These are phyloP conservation scores for Plebejus argus DNA, from an alignment of 2,888 invertebrate species.

Conservation along the genomic window DNA sequence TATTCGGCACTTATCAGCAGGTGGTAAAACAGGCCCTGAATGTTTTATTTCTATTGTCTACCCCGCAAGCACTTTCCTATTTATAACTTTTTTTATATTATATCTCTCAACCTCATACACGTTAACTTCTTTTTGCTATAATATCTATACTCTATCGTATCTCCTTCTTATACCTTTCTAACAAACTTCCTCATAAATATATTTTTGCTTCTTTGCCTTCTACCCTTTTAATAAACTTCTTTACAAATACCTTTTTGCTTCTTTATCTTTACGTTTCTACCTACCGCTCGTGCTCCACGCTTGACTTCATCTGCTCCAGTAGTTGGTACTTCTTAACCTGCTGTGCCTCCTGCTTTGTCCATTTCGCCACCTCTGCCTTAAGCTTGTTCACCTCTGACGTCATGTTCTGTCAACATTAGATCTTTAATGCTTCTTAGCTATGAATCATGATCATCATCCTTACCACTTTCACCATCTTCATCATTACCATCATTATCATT, in stretches of 20 bases:
- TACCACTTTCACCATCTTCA: not conserved
- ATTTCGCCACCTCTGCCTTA: constrained; percentile 73
- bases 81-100: not conserved
- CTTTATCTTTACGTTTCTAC: not conserved
- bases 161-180: too few relatives aligned
- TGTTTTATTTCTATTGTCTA: too few relatives aligned
- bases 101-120: too few relatives aligned
- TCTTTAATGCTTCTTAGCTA: not conserved
- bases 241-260: too few relatives aligned
- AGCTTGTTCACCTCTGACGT: constrained; percentile 68
- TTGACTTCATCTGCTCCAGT: constrained; percentile 58
- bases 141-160: too few relatives aligned
- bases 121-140: too few relatives aligned
- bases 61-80: not conserved
- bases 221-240: too few relatives aligned
- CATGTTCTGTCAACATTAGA: constrained; percentile 58
- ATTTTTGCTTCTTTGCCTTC: too few relatives aligned
- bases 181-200: too few relatives aligned
- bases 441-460: too few relatives aligned
- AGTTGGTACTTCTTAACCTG: constrained; percentile 64
- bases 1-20: too few relatives aligned
- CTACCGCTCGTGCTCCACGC: constrained; percentile 61
- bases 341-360: constrained; percentile 66
- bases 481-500: not conserved
- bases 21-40: too few relatives aligned